Conservation (phyloP, 2,888 invertebrate species). For the Chrysopilus asiliformis region DNA sequence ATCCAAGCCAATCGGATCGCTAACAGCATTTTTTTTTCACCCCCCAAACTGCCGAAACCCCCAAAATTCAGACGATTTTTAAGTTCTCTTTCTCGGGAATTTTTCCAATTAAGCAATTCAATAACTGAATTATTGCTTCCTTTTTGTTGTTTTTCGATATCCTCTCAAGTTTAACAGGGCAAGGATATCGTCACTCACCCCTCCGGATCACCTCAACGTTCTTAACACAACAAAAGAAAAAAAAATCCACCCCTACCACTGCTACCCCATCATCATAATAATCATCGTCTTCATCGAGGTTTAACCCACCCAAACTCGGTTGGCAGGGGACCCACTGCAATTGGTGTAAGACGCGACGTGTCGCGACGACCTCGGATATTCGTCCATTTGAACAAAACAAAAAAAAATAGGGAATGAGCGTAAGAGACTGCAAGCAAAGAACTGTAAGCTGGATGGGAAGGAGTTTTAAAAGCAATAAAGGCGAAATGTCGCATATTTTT, state of each 20-base stretch:
- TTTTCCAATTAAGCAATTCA: conserved; percentile 16
- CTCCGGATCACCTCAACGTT: too few relatives aligned
- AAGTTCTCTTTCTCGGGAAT: too few relatives aligned
- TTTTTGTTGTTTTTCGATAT: conserved; percentile 10
- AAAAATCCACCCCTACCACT: conserved; percentile 3
- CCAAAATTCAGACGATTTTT: too few relatives aligned
- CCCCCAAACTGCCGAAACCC: too few relatives aligned
- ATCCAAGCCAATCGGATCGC: too few relatives aligned
- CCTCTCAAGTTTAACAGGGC: too few relatives aligned
- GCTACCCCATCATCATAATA: not conserved
- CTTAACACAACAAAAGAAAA: too few relatives aligned
- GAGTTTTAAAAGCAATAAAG: conserved; percentile 35
- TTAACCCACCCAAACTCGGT: too few relatives aligned
- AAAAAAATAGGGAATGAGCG: conserved; percentile 3
- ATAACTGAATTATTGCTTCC: conserved; percentile 15
- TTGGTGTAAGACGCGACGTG: too few relatives aligned
- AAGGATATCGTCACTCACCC: too few relatives aligned
- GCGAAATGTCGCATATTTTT: conserved; percentile 38
- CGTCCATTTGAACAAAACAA: conserved; percentile 1
- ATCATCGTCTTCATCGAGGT: not conserved
- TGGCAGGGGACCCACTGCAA: too few relatives aligned
- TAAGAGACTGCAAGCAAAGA: conserved; percentile 3
- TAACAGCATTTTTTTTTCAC: too few relatives aligned
- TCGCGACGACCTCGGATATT: conserved; percentile 2
- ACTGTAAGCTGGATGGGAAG: conserved; percentile 8